Evolutionary conservation across 1,140 invertebrate species (phyloP).

Genomic region (Drosophila arizonae): DNA sequence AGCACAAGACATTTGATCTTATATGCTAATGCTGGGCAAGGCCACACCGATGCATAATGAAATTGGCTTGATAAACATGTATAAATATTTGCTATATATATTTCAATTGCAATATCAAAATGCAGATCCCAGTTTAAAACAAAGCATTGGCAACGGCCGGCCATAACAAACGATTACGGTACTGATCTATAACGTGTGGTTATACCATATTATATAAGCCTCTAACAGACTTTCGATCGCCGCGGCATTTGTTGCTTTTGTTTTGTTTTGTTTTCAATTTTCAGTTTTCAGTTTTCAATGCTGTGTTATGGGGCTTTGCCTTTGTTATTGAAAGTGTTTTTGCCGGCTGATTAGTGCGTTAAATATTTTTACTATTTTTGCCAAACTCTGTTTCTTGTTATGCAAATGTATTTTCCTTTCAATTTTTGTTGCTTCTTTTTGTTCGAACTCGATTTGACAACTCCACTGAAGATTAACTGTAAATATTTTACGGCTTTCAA

Average conservation of each 20-base stretch:
- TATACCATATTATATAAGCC: conserved; percentile 28
- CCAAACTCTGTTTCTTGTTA: conserved; percentile 32
- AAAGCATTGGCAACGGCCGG: conserved; percentile 9
- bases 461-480: conserved; percentile 27
- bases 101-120: too few relatives aligned
- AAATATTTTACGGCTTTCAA: conserved; percentile 61
- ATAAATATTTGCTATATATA: too few relatives aligned
- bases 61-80: too few relatives aligned
- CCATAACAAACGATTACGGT: conserved; percentile 34
- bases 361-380: conserved; percentile 60
- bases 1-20: too few relatives aligned
- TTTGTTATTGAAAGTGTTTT: conserved; percentile 66
- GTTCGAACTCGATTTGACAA: not conserved
- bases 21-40: too few relatives aligned
- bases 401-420: conserved; percentile 35
- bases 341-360: conserved; percentile 58
- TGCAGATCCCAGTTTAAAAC: not conserved
- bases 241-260: not conserved
- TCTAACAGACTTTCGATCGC: conserved; percentile 36
- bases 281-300: conserved; percentile 39
- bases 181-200: conserved; percentile 20
- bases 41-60: too few relatives aligned
- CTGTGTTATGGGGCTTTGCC: conserved; percentile 1
- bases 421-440: not conserved
- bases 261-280: conserved; percentile 4